Evolutionary conservation across 2,888 invertebrate species (phyloP).

Genomic region (Cataglyphis livida): DNA sequence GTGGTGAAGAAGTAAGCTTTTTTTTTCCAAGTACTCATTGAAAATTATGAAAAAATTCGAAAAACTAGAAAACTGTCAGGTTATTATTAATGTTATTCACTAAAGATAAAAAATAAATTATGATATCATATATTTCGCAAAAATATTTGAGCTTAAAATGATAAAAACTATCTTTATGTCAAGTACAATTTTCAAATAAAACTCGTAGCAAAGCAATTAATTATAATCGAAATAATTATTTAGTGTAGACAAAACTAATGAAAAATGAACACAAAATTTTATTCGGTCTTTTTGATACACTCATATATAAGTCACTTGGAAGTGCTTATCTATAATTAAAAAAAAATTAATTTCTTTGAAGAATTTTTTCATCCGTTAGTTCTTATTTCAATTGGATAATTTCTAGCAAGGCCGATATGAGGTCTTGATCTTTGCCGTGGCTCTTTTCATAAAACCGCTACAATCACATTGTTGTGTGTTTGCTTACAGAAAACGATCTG

Average conservation of each 20-base stretch:
- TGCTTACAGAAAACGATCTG: conserved; percentile 91
- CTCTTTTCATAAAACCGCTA: background rate
- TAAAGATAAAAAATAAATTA: background rate
- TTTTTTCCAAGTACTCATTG: background rate
- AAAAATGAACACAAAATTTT: too few relatives aligned
- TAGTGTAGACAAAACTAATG: too few relatives aligned
- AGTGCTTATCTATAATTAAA: too few relatives aligned
- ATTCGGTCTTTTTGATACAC: too few relatives aligned
- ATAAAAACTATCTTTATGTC: background rate
- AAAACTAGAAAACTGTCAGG: background rate
- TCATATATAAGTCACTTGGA: too few relatives aligned
- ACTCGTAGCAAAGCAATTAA: background rate
- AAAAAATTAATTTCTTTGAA: too few relatives aligned
- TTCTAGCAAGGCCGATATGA: too few relatives aligned
- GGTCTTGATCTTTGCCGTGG: too few relatives aligned
- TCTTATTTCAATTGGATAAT: too few relatives aligned
- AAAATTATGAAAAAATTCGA: background rate
- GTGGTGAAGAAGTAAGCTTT: too few relatives aligned
- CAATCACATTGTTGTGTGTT: conserved; percentile 13
- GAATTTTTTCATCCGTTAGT: too few relatives aligned
- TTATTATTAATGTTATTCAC: background rate
- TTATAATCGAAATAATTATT: background rate
- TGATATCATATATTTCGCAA: background rate
- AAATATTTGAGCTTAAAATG: background rate
- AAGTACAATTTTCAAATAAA: background rate